phyloP scores from a whole-genome alignment of 2,797 vertebrate genomes.

The Tapirus indicus region DNA sequence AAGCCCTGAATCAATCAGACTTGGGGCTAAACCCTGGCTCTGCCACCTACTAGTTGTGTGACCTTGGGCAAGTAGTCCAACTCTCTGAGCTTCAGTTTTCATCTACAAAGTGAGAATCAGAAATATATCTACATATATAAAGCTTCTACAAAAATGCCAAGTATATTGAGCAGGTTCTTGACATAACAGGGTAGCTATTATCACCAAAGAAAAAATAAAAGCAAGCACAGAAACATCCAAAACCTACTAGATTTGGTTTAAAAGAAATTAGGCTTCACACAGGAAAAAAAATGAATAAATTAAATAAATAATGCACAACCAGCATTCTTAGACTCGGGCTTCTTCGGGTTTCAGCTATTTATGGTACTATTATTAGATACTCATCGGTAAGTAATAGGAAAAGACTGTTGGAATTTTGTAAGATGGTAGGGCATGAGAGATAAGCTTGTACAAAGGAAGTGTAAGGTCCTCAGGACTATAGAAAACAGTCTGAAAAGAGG shows the following conservation, averaged over 20 bases:
- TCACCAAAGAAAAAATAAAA: conserved; percentile 34
- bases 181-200: not conserved
- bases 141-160: not conserved
- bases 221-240: not conserved
- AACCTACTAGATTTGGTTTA: not conserved
- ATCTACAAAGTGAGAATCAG: not conserved
- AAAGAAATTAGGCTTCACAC: not conserved
- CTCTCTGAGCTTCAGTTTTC: not conserved
- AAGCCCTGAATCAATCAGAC: not conserved
- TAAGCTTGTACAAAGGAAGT: not conserved
- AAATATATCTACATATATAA: not conserved
- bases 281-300: not conserved
- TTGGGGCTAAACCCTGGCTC: not conserved
- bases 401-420: not conserved
- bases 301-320: not conserved
- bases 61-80: not conserved
- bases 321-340: not conserved
- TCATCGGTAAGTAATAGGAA: not conserved
- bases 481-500: not conserved
- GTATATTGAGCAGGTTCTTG: not conserved
- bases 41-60: not conserved
- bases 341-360: not conserved
- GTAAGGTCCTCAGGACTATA: not conserved
- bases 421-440: not conserved
- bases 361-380: not conserved